A percentile compares a stretch with the other conserved stretches of the same genome.
Conservation (phyloP, 2,113 vertebrate genomes). For the Ptyas mucosa region DNA sequence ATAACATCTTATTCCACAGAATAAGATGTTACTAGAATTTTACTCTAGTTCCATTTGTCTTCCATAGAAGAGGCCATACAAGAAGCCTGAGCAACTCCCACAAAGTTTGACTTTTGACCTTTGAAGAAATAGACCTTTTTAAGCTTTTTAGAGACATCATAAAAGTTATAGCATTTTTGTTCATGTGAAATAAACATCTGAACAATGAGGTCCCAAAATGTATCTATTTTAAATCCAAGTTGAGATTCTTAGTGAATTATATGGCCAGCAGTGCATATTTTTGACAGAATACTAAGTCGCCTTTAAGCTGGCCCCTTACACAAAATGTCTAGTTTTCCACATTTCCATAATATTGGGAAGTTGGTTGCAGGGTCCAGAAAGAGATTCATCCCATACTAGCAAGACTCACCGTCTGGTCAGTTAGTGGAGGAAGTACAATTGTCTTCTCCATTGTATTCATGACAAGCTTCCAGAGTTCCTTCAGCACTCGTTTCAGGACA, state of each 20-base stretch:
- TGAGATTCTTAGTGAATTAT: background rate
- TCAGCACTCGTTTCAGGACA: constrained; percentile 94
- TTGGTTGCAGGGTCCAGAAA: no score
- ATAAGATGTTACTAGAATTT: background rate
- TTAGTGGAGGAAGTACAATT: constrained; percentile 91
- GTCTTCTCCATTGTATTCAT: constrained; percentile 99
- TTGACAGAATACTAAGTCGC: background rate
- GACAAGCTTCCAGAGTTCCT: constrained; percentile 98
- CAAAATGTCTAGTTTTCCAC: background rate
- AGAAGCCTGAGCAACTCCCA: background rate
- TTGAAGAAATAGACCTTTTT: background rate
- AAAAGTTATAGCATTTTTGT: background rate
- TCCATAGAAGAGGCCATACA: background rate
- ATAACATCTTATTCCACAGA: background rate
- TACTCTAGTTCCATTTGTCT: background rate
- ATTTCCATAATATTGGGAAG: background rate
- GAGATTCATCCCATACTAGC: background rate
- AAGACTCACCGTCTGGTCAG: constrained; percentile 91
- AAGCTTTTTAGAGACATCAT: background rate
- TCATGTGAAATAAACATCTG: background rate
- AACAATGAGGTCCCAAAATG: background rate
- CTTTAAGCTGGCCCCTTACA: no score
- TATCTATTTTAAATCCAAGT: background rate
- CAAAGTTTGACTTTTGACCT: background rate
- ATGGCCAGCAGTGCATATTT: background rate